A percentile compares a stretch with the other conserved stretches of the same genome.
These are phyloP conservation scores for Cacoxenus indagator DNA, from an alignment of 2,888 invertebrate genomes.

Conservation along the genomic window DNA sequence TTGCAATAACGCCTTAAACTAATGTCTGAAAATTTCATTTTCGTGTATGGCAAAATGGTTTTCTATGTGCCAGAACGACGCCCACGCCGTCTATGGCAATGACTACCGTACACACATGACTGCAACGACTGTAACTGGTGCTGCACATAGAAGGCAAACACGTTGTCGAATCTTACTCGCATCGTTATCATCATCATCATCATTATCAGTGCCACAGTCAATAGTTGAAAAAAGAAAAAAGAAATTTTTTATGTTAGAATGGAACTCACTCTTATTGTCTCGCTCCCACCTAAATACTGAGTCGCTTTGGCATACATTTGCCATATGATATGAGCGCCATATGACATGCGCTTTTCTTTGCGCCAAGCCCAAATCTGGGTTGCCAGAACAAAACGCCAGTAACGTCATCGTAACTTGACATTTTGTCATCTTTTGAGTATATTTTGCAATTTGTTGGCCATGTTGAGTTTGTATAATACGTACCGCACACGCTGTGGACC, in stretches of 20 bases:
- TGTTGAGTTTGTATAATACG: slow-evolving; percentile 17
- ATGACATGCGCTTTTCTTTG: background rate
- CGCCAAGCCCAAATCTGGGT: background rate
- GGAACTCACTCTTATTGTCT: background rate
- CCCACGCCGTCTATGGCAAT: background rate
- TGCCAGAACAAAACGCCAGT: slow-evolving; percentile 40
- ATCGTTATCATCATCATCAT: background rate
- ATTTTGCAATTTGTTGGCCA: slow-evolving; percentile 21
- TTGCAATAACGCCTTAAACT: background rate
- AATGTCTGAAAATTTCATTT: slow-evolving; percentile 10
- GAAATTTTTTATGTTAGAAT: background rate
- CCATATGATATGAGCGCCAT: too few relatives aligned
- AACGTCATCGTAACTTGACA: slow-evolving; percentile 52
- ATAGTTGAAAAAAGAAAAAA: background rate
- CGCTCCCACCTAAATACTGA: too few relatives aligned
- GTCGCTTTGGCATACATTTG: too few relatives aligned
- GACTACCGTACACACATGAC: background rate
- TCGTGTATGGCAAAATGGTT: background rate
- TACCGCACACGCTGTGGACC: slow-evolving; percentile 26
- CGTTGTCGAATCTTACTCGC: background rate
- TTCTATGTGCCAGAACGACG: background rate
- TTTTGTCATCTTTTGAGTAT: slow-evolving; percentile 40
- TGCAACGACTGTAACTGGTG: background rate
- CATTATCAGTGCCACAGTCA: background rate
- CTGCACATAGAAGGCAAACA: background rate